A percentile compares a stretch with the other conserved stretches of the same genome.
These are phyloP conservation scores for Aphidius gifuensis DNA, from an alignment of 1,140 invertebrate genomes.

Conservation along the genomic window DNA sequence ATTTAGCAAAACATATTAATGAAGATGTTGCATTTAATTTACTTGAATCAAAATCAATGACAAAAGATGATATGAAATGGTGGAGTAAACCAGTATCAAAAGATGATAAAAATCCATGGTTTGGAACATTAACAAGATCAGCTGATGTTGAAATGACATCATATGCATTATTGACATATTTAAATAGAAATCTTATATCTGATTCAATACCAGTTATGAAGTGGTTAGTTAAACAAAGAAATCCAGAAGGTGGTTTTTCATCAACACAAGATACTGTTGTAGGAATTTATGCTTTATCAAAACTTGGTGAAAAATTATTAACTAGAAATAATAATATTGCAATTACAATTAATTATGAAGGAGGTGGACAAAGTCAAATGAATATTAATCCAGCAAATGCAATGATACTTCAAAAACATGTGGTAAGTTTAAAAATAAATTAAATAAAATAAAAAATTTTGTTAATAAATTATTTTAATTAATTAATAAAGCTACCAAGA, in stretches of 20 bases:
- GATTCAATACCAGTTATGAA: constrained; percentile 77
- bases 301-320: constrained; percentile 63
- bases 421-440: constrained; percentile 48
- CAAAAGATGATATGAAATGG: constrained; percentile 64
- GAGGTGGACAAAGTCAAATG: constrained; percentile 61
- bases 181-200: constrained; percentile 63
- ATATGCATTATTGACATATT: constrained; percentile 73
- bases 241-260: constrained; percentile 77
- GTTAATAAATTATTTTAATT: not conserved
- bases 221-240: constrained; percentile 81
- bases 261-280: constrained; percentile 77
- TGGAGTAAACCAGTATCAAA: constrained; percentile 64
- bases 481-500: constrained; percentile 49
- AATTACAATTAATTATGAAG: constrained; percentile 57
- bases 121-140: constrained; percentile 62
- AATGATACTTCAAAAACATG: constrained; percentile 71
- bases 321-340: constrained; percentile 59
- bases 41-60: constrained; percentile 56
- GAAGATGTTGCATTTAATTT: constrained; percentile 66
- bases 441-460: not conserved
- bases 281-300: constrained; percentile 69
- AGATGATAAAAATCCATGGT: constrained; percentile 73
- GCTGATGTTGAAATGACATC: constrained; percentile 86
- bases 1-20: constrained; percentile 69
- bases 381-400: constrained; percentile 69